These are phyloP conservation scores for Eristalis intricaria DNA, from an alignment of 2,888 invertebrate genomes.

Conservation along the genomic window DNA sequence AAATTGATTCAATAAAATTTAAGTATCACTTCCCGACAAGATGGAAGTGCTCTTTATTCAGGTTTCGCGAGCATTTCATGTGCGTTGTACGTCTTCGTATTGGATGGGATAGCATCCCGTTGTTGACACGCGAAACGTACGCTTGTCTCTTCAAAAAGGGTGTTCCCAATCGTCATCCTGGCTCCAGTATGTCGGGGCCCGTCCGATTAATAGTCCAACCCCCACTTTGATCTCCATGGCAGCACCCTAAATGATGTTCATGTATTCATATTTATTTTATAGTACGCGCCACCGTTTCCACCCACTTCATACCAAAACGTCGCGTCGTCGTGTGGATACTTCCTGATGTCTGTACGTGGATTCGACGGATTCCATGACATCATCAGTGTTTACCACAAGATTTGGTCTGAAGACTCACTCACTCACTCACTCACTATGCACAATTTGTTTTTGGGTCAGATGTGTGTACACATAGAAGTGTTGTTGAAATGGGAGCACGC, in stretches of 20 bases:
- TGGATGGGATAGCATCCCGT: background rate
- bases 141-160: background rate
- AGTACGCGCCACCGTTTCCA: slow-evolving; percentile 30
- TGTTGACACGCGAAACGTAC: background rate
- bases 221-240: slow-evolving; percentile 19
- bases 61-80: background rate
- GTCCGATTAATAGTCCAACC: slow-evolving; percentile 28
- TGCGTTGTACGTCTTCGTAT: too few species aligned
- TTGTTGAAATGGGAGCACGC: slow-evolving; percentile 55
- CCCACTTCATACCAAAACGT: slow-evolving; percentile 10
- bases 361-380: slow-evolving; percentile 55
- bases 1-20: slow-evolving; percentile 7
- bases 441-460: slow-evolving; percentile 50
- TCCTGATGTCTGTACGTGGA: slow-evolving; percentile 61
- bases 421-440: background rate
- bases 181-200: slow-evolving; percentile 42
- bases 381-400: slow-evolving; percentile 59
- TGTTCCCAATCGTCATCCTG: background rate
- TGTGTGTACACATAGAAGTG: slow-evolving; percentile 34
- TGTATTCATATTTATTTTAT: slow-evolving; percentile 28
- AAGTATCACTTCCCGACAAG: slow-evolving; percentile 15
- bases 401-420: slow-evolving; percentile 13
- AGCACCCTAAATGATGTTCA: slow-evolving; percentile 19
- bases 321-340: slow-evolving; percentile 12
- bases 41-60: slow-evolving; percentile 38